Evolutionary conservation across 2,113 vertebrate species (phyloP).

Genomic region (Albula goreensis): DNA sequence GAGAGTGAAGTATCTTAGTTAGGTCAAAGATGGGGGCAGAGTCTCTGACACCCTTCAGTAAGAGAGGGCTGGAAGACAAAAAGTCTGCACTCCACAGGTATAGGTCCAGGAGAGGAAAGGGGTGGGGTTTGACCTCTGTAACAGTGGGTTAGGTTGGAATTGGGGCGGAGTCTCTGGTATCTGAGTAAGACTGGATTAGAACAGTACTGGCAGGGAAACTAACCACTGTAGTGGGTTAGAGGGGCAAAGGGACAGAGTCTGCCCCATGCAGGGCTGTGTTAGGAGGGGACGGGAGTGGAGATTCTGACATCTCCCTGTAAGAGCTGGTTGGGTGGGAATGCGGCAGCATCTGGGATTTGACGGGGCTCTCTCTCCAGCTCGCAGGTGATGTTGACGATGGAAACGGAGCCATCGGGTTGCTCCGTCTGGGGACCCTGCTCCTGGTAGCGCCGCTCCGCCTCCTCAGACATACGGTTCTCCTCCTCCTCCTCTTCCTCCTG

Average conservation of each 20-base stretch:
- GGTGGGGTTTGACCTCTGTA: not conserved
- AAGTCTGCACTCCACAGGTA: no score
- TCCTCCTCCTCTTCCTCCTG: constrained; percentile 87
- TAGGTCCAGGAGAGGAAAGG: no score
- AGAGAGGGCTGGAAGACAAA: no score
- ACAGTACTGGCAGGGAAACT: no score
- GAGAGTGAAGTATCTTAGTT: no score
- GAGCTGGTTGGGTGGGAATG: constrained; percentile 67
- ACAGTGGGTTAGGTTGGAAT: not conserved
- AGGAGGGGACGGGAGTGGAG: not conserved
- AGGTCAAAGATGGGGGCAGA: not conserved
- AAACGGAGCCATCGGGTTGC: constrained; percentile 62
- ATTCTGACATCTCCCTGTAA: not conserved
- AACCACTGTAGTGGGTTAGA: no score
- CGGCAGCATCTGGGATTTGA: constrained; percentile 57
- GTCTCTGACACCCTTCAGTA: not conserved
- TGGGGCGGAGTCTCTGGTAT: not conserved
- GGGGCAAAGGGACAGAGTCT: no score
- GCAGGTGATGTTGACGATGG: constrained; percentile 75
- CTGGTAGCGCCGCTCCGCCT: constrained; percentile 79
- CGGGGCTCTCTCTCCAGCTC: constrained; percentile 73
- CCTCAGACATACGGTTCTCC: constrained; percentile 85
- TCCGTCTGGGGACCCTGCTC: constrained; percentile 63
- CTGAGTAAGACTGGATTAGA: not conserved
- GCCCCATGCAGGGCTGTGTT: no score